Percentiles rank a stretch among this genome's conserved stretches.
These are phyloP conservation scores for Ctenopoma kingsleyae DNA, from an alignment of 2,797 vertebrate genomes.

Conservation along the genomic window DNA sequence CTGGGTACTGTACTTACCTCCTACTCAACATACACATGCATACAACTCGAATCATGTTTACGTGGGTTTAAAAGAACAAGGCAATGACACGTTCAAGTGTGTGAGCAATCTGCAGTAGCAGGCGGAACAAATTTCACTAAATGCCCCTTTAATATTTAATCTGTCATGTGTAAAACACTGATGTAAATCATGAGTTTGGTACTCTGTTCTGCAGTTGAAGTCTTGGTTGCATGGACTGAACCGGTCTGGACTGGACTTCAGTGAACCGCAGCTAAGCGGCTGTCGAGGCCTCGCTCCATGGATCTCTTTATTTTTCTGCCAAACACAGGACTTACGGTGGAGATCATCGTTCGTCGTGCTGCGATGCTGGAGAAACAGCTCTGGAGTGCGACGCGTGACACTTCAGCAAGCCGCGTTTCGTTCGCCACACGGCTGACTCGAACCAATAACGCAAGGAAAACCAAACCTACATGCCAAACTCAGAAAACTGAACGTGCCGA, in stretches of 20 bases:
- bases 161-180: neutral
- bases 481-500: neutral
- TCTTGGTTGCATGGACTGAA: neutral
- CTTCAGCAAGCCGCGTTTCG: neutral
- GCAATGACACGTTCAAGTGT: too few species aligned
- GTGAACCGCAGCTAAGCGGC: neutral
- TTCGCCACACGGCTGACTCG: neutral
- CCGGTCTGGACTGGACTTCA: neutral
- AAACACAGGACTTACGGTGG: neutral
- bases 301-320: slow-evolving; percentile 20
- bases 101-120: neutral
- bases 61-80: too few species aligned
- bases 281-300: neutral
- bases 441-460: neutral
- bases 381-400: neutral
- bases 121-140: slow-evolving; percentile 8
- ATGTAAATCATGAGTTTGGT: too few species aligned
- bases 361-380: neutral
- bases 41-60: too few species aligned
- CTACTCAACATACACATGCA: neutral
- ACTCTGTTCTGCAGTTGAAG: neutral
- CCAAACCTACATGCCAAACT: slow-evolving; percentile 19
- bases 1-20: slow-evolving; percentile 1
- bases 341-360: neutral
- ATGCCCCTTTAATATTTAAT: slow-evolving; percentile 31